Evolutionary conservation across 2,888 invertebrate species (phyloP).

Genomic region (Leptopterna dolabrata): DNA sequence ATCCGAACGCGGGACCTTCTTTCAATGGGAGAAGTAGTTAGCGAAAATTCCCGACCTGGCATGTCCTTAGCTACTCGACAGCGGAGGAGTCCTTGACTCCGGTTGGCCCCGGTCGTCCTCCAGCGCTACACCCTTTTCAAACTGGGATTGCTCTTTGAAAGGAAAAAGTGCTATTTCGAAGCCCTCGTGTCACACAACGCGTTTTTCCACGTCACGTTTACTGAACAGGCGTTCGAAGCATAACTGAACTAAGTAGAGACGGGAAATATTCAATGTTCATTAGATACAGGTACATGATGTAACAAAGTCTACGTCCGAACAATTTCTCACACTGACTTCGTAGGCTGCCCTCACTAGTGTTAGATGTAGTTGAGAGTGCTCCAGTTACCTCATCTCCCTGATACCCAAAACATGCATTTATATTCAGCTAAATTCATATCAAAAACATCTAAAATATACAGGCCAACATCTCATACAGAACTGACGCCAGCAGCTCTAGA

Average conservation of each 20-base stretch:
- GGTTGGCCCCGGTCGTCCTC: slow-evolving; percentile 31
- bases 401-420: too few relatives aligned
- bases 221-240: neutral
- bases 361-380: too few relatives aligned
- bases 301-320: too few relatives aligned
- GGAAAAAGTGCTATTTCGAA: slow-evolving; percentile 7
- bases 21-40: slow-evolving; percentile 3
- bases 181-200: neutral
- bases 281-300: too few relatives aligned
- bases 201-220: neutral
- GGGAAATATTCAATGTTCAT: too few relatives aligned
- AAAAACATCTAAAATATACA: too few relatives aligned
- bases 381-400: too few relatives aligned
- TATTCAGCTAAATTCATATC: too few relatives aligned
- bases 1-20: neutral
- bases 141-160: neutral
- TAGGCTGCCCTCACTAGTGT: too few relatives aligned
- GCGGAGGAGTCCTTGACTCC: slow-evolving; percentile 33
- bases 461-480: too few relatives aligned
- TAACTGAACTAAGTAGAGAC: neutral
- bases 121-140: neutral
- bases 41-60: neutral
- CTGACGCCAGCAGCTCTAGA: too few relatives aligned
- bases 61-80: neutral
- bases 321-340: too few relatives aligned